These are phyloP conservation scores for Rhinogobio ventralis DNA, from an alignment of 2,797 vertebrate genomes.

Conservation along the genomic window DNA sequence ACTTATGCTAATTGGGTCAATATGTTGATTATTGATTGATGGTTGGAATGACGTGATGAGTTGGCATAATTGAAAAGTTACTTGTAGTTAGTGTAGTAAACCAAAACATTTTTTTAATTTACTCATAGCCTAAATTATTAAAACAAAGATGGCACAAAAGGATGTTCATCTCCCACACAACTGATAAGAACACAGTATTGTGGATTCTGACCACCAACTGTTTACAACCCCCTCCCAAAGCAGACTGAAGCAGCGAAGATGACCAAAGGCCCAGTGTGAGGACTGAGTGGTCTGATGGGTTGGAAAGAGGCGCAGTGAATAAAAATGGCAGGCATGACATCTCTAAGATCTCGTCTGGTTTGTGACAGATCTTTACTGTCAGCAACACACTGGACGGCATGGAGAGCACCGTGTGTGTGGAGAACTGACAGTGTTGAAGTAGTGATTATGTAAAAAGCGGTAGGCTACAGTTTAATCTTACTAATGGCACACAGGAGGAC, in stretches of 20 bases:
- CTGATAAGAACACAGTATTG: not conserved
- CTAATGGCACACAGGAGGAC: slow-evolving; percentile 40
- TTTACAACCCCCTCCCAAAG: not conserved
- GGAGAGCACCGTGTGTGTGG: not conserved
- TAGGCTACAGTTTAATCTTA: slow-evolving; percentile 46
- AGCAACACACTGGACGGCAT: not conserved
- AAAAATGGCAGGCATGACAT: slow-evolving; percentile 8
- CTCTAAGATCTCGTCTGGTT: slow-evolving; percentile 9
- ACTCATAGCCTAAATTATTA: not conserved
- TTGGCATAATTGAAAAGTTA: too few relatives aligned
- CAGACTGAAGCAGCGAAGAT: not conserved
- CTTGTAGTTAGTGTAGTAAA: not conserved
- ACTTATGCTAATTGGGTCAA: too few relatives aligned
- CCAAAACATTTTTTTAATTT: not conserved
- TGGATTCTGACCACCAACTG: not conserved
- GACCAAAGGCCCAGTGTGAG: not conserved
- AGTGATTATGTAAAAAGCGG: slow-evolving; percentile 42
- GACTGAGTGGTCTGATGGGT: not conserved
- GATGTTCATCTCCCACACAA: not conserved
- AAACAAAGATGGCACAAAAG: not conserved
- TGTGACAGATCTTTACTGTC: slow-evolving; percentile 31
- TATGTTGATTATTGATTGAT: too few relatives aligned
- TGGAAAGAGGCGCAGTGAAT: not conserved
- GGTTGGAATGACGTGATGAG: too few relatives aligned
- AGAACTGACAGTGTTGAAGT: slow-evolving; percentile 22